phyloP scores from a whole-genome alignment of 2,113 vertebrate species.

The Albula goreensis region DNA sequence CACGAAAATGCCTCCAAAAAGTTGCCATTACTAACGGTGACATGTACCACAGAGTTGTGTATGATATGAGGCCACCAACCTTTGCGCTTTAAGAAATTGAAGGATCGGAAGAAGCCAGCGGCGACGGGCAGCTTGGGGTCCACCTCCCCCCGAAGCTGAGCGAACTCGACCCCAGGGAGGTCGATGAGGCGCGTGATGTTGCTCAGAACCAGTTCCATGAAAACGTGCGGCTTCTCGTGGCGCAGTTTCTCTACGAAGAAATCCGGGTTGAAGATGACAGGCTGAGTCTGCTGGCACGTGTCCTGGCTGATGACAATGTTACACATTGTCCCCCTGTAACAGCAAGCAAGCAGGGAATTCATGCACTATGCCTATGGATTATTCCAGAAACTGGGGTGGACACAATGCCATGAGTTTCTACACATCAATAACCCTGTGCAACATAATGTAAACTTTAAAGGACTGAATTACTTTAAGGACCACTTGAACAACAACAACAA shows the following conservation, averaged over 20 bases:
- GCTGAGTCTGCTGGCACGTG: slow-evolving; percentile 73
- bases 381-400: no score
- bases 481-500: no score
- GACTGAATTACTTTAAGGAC: no score
- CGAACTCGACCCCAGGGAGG: slow-evolving; percentile 87
- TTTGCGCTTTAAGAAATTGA: slow-evolving; percentile 90
- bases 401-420: no score
- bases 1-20: background rate
- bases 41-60: no score
- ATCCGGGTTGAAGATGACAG: slow-evolving; percentile 94
- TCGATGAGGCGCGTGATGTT: slow-evolving; percentile 94
- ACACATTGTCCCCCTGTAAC: slow-evolving; percentile 75
- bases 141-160: slow-evolving; percentile 89
- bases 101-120: slow-evolving; percentile 81
- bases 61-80: slow-evolving; percentile 65
- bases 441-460: no score
- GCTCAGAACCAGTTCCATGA: slow-evolving; percentile 91
- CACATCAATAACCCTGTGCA: no score
- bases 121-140: slow-evolving; percentile 81
- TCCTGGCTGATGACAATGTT: slow-evolving; percentile 84
- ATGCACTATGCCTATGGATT: no score
- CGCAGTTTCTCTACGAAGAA: slow-evolving; percentile 98
- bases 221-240: slow-evolving; percentile 86
- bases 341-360: slow-evolving; percentile 1
- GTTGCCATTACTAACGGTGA: no score